Percentiles rank a stretch among this genome's conserved stretches.
These are phyloP conservation scores for Erythrolamprus reginae DNA, from an alignment of 2,113 vertebrate genomes.

Conservation along the genomic window DNA sequence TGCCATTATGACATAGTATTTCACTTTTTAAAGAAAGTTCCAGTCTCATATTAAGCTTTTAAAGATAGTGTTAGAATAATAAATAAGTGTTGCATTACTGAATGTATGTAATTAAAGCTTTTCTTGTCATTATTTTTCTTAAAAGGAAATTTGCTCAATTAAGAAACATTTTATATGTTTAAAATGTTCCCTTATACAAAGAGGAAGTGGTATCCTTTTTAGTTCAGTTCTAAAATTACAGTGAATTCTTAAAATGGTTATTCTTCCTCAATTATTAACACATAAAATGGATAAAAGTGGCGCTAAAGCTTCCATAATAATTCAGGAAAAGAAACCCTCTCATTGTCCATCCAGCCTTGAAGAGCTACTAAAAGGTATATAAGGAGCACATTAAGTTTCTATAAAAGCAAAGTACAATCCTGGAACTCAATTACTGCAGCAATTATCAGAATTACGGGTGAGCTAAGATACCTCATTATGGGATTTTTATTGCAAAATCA, in stretches of 20 bases:
- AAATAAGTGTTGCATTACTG: neutral
- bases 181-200: neutral
- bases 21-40: neutral
- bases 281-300: neutral
- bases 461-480: neutral
- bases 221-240: neutral
- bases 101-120: neutral
- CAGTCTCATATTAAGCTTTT: neutral
- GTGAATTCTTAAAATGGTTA: neutral
- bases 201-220: neutral
- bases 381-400: neutral
- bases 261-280: neutral
- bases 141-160: neutral
- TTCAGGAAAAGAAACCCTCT: neutral
- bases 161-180: neutral
- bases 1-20: neutral
- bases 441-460: neutral
- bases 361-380: neutral
- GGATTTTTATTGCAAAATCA: neutral
- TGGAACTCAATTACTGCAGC: neutral
- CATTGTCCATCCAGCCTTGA: neutral
- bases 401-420: neutral
- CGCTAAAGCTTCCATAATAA: neutral
- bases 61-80: neutral
- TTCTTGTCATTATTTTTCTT: neutral